Conservation (phyloP, 92 coral and sea anemone genomes). For the Heliopora coerulea region DNA sequence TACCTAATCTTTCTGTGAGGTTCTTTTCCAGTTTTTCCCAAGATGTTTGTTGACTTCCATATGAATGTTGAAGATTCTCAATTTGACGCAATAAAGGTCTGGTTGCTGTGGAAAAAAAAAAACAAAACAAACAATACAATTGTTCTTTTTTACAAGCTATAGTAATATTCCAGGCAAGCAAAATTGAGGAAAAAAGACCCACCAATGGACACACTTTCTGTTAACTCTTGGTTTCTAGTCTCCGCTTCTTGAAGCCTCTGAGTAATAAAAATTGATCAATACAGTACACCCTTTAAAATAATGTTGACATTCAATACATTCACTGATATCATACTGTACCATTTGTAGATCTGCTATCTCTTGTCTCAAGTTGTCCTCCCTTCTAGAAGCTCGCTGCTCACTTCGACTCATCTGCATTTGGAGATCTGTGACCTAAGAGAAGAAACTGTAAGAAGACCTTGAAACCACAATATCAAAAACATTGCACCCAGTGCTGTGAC, state of each 20-base stretch:
- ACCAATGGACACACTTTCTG: constrained; percentile 90
- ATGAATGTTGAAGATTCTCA: constrained; percentile 91
- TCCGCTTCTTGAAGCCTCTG: constrained; percentile 97
- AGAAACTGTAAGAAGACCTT: not conserved
- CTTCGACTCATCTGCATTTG: constrained; percentile 72
- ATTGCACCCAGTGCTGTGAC: too few species aligned
- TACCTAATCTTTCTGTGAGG: constrained; percentile 92
- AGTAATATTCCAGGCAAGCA: not conserved
- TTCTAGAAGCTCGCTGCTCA: constrained; percentile 82
- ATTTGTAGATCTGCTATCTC: constrained; percentile 87
- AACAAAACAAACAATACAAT: not conserved
- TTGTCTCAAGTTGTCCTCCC: constrained; percentile 92
- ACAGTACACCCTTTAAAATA: not conserved
- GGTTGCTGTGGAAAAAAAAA: constrained; percentile 65
- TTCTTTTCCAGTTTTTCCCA: constrained; percentile 94
- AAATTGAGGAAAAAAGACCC: too few species aligned
- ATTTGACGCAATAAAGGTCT: constrained; percentile 94
- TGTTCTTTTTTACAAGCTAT: not conserved
- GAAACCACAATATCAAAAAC: too few species aligned
- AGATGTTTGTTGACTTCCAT: constrained; percentile 84
- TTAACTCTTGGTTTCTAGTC: constrained; percentile 85
- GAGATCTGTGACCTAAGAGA: constrained; percentile 72
- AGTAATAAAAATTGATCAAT: not conserved
- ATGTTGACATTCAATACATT: not conserved
- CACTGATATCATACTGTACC: constrained; percentile 41